Evolutionary conservation across 2,797 vertebrate genomes (phyloP), one percentile per base, ranked within the genome.

Genomic region (Mormyrops boulengeri): DNA sequence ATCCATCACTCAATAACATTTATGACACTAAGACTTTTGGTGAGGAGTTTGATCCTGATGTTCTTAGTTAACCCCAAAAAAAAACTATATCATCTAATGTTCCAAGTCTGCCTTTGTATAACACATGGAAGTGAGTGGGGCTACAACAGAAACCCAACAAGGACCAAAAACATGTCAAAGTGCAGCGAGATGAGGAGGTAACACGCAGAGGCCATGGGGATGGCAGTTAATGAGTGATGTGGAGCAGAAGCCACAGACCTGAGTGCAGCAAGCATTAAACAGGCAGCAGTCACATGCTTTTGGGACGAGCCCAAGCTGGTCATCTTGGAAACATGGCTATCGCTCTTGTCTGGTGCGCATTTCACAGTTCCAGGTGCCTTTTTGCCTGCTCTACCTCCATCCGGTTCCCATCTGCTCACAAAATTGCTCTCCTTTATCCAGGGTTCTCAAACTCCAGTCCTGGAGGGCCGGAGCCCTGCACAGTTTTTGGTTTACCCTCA

Each of bases 241-340:
- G 55, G 85, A 60, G 69, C 91, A 86, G 47, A 26, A 50, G 38
- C 88, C 90, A 57, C 44, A 62, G 49, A 89, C 88, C 87, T 85
- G 89, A 88, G 73, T 57, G 50, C 41, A 49, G 80, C 87, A 69
- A 85, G 87, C 80, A 88, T 17, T 85, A 52, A 30, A 84, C 5
- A 26, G 38, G 17, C n/a, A 12, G 60, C 30, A 34, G 49, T 87
- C 84, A 80, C 94, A 94, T 95, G 95, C 95, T 93, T 92, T 93
- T 93, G 90, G 91, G 91, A 93, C 93, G 93, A 89, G 92, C 93
- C 94, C 92, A 92, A 90, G 88, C 57, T 66, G 91, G 90, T 92
- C 93, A 90, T 89, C 90, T 89, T 90, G 91, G 85, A 88, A 90
- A 89, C 73, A 89, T 86, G 52, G 85, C 30, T 57, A 4, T 91